These are phyloP conservation scores for Drosophila emarginata DNA, from an alignment of 2,888 invertebrate species.

Conservation along the genomic window DNA sequence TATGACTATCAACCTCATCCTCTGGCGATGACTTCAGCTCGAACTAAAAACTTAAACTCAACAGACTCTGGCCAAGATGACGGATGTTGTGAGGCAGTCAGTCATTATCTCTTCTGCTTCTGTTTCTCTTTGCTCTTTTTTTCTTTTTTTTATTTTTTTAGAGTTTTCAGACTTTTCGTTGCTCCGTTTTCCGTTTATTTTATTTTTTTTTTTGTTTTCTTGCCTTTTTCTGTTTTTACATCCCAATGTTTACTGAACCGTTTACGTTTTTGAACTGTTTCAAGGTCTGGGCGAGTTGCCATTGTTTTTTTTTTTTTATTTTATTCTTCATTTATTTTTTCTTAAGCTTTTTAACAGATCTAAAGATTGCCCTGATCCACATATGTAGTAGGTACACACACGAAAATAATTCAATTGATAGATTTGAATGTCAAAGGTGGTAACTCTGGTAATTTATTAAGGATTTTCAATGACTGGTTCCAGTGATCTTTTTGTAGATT, in stretches of 20 bases:
- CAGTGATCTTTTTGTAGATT: too few relatives aligned
- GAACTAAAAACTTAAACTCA: conserved; percentile 4
- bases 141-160: conserved; percentile 18
- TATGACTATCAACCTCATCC: conserved; percentile 53
- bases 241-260: conserved; percentile 82
- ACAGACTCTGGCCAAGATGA: conserved; percentile 58
- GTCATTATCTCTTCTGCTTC: conserved; percentile 38
- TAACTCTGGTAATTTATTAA: too few relatives aligned
- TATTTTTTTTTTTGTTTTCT: too few relatives aligned
- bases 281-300: conserved; percentile 76
- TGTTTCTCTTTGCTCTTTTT: conserved; percentile 19
- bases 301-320: conserved; percentile 15
- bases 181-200: conserved; percentile 54
- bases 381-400: neutral
- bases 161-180: conserved; percentile 50
- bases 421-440: too few relatives aligned
- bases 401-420: too few relatives aligned
- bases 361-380: conserved; percentile 13
- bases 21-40: conserved; percentile 26
- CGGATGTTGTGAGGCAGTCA: conserved; percentile 64
- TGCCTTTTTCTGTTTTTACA: conserved; percentile 56
- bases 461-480: too few relatives aligned
- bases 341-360: neutral
- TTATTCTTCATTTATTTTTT: neutral
- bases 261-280: conserved; percentile 83